Evolutionary conservation across 1,140 invertebrate species (phyloP), one percentile per base, ranked within the genome.

Genomic region (Neoseiulus cucumeris): DNA sequence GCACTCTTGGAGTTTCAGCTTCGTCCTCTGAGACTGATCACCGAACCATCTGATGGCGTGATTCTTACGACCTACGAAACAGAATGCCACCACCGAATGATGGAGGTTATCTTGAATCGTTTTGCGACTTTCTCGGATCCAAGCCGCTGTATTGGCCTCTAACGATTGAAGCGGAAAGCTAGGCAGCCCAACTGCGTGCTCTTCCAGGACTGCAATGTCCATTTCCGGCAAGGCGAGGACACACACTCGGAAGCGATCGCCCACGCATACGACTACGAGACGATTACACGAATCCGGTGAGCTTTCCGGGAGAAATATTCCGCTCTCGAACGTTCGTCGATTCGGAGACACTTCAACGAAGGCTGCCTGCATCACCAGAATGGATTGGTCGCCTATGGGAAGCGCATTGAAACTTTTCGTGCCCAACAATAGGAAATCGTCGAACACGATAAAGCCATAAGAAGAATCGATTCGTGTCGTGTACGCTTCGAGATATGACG

Each of bases 311-410:
- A 59, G 22, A 25, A 59, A 59, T 1, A 59, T 59, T 17, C 51
- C 51, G 14, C 51, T 33, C 51, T 59, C 51, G 51, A 59, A 59
- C 4, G 51, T 25, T 33, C 51, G 14, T 33, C 33, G 25, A 33
- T 59, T 59, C 2, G 51, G 4, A 0, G 51, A 25, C 51, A 59
- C 22, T 20, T 59, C 51, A 9, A 59, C 51, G 51, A 20, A 59
- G 14, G 51, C 51, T 59, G 51, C 51, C 51, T 59, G 51, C 22
- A 59, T 25, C 51, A 59, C 51, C 14, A 59, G 51, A n/a, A 59
- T 25, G 14, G 51, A 59, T 20, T 59, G 51, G 22, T 59, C 51
- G 51, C 51, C 51, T n/a, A 33, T n/a, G 25, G 51, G 51, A 12
- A 59, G 22, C 14, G 51, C 51, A 33, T 59, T 59, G 51, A 59